Percentiles rank a stretch among this genome's conserved stretches.
These are phyloP conservation scores for Scrobipalpa atriplicella DNA, from an alignment of 2,888 invertebrate species.

Conservation along the genomic window DNA sequence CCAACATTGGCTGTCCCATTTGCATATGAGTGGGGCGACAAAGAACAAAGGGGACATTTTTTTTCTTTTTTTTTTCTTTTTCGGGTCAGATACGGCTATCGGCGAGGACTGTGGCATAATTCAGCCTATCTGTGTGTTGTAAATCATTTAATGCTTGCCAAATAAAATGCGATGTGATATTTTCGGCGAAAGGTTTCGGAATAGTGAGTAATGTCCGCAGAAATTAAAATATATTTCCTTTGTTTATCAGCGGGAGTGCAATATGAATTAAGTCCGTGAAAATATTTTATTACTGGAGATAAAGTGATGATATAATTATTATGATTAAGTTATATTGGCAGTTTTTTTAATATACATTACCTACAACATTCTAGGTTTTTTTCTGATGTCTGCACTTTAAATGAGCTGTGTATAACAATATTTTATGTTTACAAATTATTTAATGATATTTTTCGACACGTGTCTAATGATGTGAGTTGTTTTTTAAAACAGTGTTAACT, in stretches of 20 bases:
- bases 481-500: neutral
- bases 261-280: neutral
- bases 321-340: neutral
- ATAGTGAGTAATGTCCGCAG: conserved; percentile 20
- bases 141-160: conserved; percentile 57
- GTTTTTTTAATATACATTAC: neutral
- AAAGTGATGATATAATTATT: neutral
- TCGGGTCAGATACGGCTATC: conserved; percentile 68
- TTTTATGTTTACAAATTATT: no score
- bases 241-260: neutral
- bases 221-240: conserved; percentile 16
- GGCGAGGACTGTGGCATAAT: conserved; percentile 59
- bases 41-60: conserved; percentile 70
- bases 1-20: conserved; percentile 47
- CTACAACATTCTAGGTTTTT: no score
- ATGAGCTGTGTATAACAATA: no score
- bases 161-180: conserved; percentile 30
- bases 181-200: conserved; percentile 26
- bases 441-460: no score
- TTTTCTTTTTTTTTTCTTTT: conserved; percentile 44
- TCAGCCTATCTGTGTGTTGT: conserved; percentile 61
- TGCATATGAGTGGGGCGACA: conserved; percentile 78
- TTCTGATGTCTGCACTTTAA: no score
- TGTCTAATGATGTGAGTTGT: no score
- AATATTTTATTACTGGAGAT: neutral